Percentiles rank a stretch among this genome's conserved stretches.
Conservation (phyloP, 2,888 invertebrate species). For the Myopa tessellatipennis region DNA sequence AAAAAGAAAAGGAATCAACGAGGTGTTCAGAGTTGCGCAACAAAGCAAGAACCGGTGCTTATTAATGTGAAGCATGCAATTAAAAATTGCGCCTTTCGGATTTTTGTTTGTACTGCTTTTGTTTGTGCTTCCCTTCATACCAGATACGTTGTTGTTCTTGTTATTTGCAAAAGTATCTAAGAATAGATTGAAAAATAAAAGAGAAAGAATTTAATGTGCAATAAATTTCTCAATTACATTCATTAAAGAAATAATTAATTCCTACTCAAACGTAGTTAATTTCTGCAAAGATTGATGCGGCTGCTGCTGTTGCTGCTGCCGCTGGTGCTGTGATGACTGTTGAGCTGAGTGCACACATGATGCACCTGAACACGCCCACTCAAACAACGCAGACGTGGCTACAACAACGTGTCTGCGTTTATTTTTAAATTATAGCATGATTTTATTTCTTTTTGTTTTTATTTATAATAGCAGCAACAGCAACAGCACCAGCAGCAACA, state of each 20-base stretch:
- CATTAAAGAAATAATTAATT: constrained; percentile 16
- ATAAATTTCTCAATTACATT: constrained; percentile 8
- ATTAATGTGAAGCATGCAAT: no score
- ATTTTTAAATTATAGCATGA: constrained; percentile 5
- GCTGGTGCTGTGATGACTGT: not conserved
- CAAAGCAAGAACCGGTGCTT: no score
- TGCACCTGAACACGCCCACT: not conserved
- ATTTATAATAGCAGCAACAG: not conserved
- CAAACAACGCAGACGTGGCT: not conserved
- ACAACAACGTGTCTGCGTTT: constrained; percentile 11
- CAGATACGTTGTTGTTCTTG: no score
- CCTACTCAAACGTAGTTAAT: not conserved
- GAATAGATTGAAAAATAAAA: not conserved
- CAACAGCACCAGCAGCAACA: not conserved
- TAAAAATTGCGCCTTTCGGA: no score
- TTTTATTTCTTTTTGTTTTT: not conserved
- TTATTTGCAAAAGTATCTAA: no score
- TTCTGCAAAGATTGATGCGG: not conserved
- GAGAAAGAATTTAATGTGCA: not conserved
- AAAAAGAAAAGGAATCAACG: not conserved
- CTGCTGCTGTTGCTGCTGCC: not conserved
- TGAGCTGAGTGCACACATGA: not conserved
- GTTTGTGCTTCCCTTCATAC: no score
- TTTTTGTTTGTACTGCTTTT: no score
- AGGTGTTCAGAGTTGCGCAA: no score